These are phyloP conservation scores for Lithobates sylvaticus DNA, from an alignment of 2,797 vertebrate species.

Conservation along the genomic window DNA sequence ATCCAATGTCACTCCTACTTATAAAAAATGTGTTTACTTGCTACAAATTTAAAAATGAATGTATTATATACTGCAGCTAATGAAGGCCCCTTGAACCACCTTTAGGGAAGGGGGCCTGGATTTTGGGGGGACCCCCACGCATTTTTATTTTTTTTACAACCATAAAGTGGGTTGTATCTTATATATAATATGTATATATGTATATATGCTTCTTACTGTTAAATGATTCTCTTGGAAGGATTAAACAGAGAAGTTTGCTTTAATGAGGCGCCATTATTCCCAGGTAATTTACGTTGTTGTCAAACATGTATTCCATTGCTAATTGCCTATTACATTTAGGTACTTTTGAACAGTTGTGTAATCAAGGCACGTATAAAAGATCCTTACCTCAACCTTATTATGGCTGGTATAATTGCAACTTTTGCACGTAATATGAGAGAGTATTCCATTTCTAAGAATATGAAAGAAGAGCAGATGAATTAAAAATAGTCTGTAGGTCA, in stretches of 20 bases:
- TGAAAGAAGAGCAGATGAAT: slow-evolving; percentile 57
- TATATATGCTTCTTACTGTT: not conserved
- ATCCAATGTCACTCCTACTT: too few relatives aligned
- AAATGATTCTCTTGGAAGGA: slow-evolving; percentile 32
- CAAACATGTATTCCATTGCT: slow-evolving; percentile 60
- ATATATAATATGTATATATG: not conserved
- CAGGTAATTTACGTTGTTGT: slow-evolving; percentile 61
- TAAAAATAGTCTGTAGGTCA: slow-evolving; percentile 56
- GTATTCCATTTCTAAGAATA: slow-evolving; percentile 49
- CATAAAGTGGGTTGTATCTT: not conserved
- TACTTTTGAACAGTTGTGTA: slow-evolving; percentile 60
- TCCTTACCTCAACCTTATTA: slow-evolving; percentile 54
- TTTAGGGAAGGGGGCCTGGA: too few relatives aligned
- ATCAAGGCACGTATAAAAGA: slow-evolving; percentile 55
- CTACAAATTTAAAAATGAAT: too few relatives aligned
- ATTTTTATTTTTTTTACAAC: too few relatives aligned
- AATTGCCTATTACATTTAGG: slow-evolving; percentile 62
- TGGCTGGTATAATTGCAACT: slow-evolving; percentile 58
- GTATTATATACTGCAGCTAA: too few relatives aligned
- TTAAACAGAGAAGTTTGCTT: slow-evolving; percentile 29
- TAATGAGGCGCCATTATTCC: slow-evolving; percentile 59
- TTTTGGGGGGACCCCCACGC: too few relatives aligned
- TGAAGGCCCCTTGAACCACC: too few relatives aligned
- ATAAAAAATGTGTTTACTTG: too few relatives aligned
- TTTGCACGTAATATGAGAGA: slow-evolving; percentile 43